Evolutionary conservation across 2,113 vertebrate species (phyloP).

Genomic region (Archocentrus centrarchus): DNA sequence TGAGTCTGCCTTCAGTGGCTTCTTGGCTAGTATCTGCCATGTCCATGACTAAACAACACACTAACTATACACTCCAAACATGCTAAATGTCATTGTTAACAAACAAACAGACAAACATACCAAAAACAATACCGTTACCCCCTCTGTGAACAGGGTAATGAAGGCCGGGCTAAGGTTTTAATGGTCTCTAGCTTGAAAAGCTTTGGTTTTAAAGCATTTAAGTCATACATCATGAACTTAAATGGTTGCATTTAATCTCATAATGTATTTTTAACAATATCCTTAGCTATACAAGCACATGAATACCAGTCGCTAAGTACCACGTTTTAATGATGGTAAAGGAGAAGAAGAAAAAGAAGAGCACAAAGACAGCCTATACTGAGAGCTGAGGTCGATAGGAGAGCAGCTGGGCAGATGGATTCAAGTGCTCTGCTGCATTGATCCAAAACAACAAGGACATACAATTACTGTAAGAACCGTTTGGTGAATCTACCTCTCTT

Average conservation of each 20-base stretch:
- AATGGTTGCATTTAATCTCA: background rate
- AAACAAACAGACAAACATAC: too few relatives aligned
- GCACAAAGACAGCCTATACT: slow-evolving; percentile 33
- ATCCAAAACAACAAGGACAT: slow-evolving; percentile 54
- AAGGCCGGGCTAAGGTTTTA: background rate
- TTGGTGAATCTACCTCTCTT: slow-evolving; percentile 20
- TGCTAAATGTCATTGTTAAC: too few relatives aligned
- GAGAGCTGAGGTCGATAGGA: slow-evolving; percentile 42
- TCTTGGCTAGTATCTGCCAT: too few relatives aligned
- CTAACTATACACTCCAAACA: too few relatives aligned
- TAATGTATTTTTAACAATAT: slow-evolving; percentile 36
- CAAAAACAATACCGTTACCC: too few relatives aligned
- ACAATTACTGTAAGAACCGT: slow-evolving; percentile 56
- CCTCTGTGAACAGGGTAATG: background rate
- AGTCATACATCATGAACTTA: too few relatives aligned
- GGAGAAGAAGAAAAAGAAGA: slow-evolving; percentile 19
- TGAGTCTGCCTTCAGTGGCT: too few relatives aligned
- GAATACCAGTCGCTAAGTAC: slow-evolving; percentile 9
- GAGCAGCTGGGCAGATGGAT: slow-evolving; percentile 44
- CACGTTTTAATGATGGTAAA: slow-evolving; percentile 27
- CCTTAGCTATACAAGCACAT: slow-evolving; percentile 12
- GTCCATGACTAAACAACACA: too few relatives aligned
- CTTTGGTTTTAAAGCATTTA: background rate
- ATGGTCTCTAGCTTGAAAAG: slow-evolving; percentile 28
- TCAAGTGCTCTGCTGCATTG: slow-evolving; percentile 53